These are phyloP conservation scores for Stictonetta naevosa DNA, from an alignment of 2,113 vertebrate species.

Conservation along the genomic window DNA sequence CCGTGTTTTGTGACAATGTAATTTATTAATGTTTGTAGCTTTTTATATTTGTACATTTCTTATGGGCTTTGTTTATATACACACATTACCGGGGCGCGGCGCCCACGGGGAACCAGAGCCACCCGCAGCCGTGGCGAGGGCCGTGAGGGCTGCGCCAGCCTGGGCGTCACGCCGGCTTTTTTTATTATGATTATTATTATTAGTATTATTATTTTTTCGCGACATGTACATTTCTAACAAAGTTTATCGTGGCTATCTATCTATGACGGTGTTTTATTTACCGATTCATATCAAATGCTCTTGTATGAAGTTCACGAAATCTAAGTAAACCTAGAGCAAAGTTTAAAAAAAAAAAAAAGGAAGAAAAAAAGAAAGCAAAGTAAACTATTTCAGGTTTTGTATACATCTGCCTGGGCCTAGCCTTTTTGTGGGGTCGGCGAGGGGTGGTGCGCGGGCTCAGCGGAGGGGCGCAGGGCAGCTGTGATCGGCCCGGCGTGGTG, in stretches of 20 bases:
- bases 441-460: not conserved
- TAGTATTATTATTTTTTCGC: constrained; percentile 82
- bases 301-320: constrained; percentile 85
- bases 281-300: constrained; percentile 88
- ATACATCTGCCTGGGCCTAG: constrained; percentile 83
- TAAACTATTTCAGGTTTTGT: constrained; percentile 96
- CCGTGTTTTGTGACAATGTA: constrained; percentile 98
- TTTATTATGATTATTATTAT: constrained; percentile 80
- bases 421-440: constrained; percentile 78
- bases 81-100: constrained; percentile 88
- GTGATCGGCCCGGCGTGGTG: fast-evolving
- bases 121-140: not conserved
- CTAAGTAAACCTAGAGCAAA: constrained; percentile 88
- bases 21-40: constrained; percentile 99
- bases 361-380: constrained; percentile 52
- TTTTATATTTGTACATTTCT: constrained; percentile 99
- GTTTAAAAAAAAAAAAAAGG: constrained; percentile 81
- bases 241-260: constrained; percentile 87
- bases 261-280: constrained; percentile 90
- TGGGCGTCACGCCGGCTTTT: constrained; percentile 77
- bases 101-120: constrained; percentile 74
- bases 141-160: not conserved
- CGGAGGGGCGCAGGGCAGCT: not conserved
- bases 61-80: constrained; percentile 95
- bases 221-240: constrained; percentile 91